These are phyloP conservation scores for Trematomus loennbergii DNA, from an alignment of 2,113 vertebrate species.

Conservation along the genomic window DNA sequence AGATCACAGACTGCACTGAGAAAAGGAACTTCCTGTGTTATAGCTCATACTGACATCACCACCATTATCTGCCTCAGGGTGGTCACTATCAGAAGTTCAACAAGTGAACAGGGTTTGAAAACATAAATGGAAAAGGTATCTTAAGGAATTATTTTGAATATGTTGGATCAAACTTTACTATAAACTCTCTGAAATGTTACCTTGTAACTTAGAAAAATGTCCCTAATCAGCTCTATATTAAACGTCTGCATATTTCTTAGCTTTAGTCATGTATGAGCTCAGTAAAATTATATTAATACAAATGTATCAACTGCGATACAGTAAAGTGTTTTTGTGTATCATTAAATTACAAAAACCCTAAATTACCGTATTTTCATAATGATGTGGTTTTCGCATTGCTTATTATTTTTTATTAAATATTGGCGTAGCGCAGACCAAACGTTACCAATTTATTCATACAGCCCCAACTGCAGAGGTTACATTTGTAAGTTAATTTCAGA, in stretches of 20 bases:
- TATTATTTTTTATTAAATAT: not conserved
- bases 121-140: not conserved
- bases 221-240: not conserved
- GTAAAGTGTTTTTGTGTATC: too few relatives aligned
- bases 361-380: too few relatives aligned
- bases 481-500: too few relatives aligned
- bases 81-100: not conserved
- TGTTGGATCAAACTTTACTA: not conserved
- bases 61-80: not conserved
- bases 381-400: too few relatives aligned
- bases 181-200: not conserved
- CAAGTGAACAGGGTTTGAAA: not conserved
- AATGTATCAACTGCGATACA: too few relatives aligned
- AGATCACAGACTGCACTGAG: conserved; percentile 27
- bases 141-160: not conserved
- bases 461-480: too few relatives aligned
- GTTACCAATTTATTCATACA: not conserved
- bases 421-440: not conserved
- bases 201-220: not conserved
- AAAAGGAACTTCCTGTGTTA: conserved; percentile 64
- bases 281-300: not conserved
- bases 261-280: not conserved
- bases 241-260: not conserved
- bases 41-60: not conserved
- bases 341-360: too few relatives aligned